Evolutionary conservation across 2,888 invertebrate genomes (phyloP).

Genomic region (Nectonema munidae): DNA sequence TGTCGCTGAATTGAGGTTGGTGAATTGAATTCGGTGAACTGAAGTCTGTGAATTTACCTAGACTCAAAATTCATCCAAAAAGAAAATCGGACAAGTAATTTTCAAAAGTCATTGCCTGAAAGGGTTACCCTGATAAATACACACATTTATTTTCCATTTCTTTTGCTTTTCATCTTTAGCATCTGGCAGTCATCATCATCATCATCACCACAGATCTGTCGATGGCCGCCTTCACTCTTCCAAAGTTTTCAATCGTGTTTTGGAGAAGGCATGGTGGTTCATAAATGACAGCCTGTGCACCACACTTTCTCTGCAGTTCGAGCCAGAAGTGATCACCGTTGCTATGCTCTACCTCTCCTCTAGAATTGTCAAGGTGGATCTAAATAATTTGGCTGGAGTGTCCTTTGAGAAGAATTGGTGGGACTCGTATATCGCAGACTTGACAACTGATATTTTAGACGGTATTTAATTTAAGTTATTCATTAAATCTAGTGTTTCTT

Average conservation of each 20-base stretch:
- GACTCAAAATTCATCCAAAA: no score
- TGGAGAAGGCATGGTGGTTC: constrained; percentile 99
- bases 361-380: constrained; percentile 71
- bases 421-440: constrained; percentile 84
- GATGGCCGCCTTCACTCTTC: no score
- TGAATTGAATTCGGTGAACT: no score
- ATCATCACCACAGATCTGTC: no score
- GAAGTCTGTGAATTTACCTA: no score
- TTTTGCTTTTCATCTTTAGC: no score
- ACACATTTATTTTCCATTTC: constrained; percentile 6
- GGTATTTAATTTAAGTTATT: constrained; percentile 26
- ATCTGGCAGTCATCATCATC: no score
- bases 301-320: constrained; percentile 80
- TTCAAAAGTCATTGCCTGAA: no score
- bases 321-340: constrained; percentile 75
- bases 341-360: constrained; percentile 83
- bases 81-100: no score
- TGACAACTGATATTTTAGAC: constrained; percentile 65
- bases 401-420: constrained; percentile 46
- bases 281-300: constrained; percentile 91
- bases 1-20: no score
- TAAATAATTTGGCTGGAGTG: constrained; percentile 52
- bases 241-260: no score
- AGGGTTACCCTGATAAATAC: not conserved
- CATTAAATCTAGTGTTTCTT: no score